Percentiles rank a stretch among this genome's conserved stretches.
Evolutionary conservation across 2,888 invertebrate species (phyloP).

Genomic region (Phragmatobia fuliginosa): DNA sequence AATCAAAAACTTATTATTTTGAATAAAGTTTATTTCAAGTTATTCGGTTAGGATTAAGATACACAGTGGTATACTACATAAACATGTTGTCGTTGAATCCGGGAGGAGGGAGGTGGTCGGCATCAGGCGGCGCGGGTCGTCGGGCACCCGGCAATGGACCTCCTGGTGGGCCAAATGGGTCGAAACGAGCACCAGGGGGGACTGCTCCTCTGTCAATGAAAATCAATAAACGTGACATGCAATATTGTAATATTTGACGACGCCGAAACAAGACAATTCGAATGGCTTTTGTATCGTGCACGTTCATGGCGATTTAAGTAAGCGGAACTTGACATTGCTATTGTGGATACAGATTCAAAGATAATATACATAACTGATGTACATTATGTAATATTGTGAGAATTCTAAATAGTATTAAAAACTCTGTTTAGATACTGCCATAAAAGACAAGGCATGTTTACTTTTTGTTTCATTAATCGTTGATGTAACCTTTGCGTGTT

Average conservation of each 20-base stretch:
- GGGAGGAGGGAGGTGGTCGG: conserved; percentile 91
- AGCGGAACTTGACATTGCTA: no score
- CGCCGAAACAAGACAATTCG: neutral
- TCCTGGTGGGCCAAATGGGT: conserved; percentile 92
- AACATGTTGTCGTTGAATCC: conserved; percentile 93
- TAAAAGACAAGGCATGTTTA: no score
- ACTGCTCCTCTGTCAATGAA: conserved; percentile 79
- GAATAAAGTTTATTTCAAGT: conserved; percentile 47
- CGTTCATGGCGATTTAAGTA: neutral
- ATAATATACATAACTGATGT: neutral
- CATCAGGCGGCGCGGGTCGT: conserved; percentile 87
- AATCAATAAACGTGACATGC: neutral
- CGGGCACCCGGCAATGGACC: conserved; percentile 73
- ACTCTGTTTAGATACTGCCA: neutral
- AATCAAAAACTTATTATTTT: conserved; percentile 10
- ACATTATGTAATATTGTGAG: neutral
- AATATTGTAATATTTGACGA: neutral
- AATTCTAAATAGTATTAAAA: no score
- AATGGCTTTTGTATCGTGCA: neutral
- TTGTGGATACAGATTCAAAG: no score
- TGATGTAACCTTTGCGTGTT: neutral
- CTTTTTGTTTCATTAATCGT: neutral
- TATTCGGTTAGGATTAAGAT: conserved; percentile 31
- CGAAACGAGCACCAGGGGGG: conserved; percentile 94
- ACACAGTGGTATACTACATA: conserved; percentile 80